These are phyloP conservation scores for Argyresthia goedartella DNA, from an alignment of 2,888 invertebrate species.

Conservation along the genomic window DNA sequence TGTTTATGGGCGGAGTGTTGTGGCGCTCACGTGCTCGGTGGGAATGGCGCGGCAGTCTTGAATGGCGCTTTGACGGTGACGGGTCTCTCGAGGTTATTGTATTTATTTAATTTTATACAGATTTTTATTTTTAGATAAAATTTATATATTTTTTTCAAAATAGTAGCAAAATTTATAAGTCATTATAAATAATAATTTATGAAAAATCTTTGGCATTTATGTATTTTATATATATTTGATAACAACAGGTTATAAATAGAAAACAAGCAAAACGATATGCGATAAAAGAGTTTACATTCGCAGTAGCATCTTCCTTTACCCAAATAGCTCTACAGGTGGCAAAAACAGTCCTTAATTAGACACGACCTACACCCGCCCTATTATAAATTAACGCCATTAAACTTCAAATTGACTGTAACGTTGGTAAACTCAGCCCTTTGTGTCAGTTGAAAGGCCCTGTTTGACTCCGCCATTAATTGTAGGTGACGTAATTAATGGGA, in stretches of 20 bases:
- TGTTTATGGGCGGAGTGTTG: conserved; percentile 68
- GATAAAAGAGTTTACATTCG: background rate
- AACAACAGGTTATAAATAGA: no score
- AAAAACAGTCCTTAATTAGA: conserved; percentile 41
- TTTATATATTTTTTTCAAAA: background rate
- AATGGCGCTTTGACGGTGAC: conserved; percentile 25
- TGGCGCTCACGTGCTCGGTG: conserved; percentile 23
- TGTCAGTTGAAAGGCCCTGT: background rate
- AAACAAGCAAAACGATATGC: no score
- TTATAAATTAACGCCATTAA: conserved; percentile 42
- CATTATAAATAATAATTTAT: no score
- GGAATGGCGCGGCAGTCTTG: conserved; percentile 56
- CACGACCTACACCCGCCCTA: conserved; percentile 34
- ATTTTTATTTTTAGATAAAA: background rate
- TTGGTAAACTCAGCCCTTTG: conserved; percentile 1
- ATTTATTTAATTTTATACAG: background rate
- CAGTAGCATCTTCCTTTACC: background rate
- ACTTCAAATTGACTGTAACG: conserved; percentile 32
- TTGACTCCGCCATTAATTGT: background rate
- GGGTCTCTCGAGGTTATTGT: background rate
- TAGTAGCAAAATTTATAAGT: no score
- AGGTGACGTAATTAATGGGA: background rate
- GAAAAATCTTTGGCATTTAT: no score
- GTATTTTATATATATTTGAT: no score
- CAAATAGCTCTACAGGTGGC: conserved; percentile 46